These are phyloP conservation scores for Cryptocephalus moraei DNA, from an alignment of 2,888 invertebrate genomes.

Conservation along the genomic window DNA sequence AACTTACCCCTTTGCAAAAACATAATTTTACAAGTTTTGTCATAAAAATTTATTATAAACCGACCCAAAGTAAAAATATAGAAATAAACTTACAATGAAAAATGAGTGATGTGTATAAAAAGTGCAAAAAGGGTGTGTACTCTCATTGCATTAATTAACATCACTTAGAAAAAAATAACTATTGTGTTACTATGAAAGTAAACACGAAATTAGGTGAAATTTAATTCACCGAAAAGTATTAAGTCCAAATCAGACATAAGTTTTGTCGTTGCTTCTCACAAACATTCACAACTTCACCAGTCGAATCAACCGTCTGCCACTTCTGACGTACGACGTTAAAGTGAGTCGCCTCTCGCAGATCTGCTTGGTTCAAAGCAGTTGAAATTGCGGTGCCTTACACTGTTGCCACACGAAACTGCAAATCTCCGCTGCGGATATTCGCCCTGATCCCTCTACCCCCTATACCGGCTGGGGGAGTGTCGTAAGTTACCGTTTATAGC, in stretches of 20 bases:
- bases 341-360: neutral
- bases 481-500: too few species aligned
- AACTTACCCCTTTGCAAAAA: too few species aligned
- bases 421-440: neutral
- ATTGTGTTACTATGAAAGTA: constrained; percentile 10
- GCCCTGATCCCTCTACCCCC: neutral
- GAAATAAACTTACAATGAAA: constrained; percentile 40
- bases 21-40: too few species aligned
- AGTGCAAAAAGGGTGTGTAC: constrained; percentile 24
- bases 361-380: neutral
- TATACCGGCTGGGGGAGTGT: neutral
- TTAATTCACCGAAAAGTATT: constrained; percentile 16
- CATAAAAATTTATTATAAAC: too few species aligned
- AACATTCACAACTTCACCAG: constrained; percentile 9
- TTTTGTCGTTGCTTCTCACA: constrained; percentile 11
- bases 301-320: neutral
- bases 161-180: constrained; percentile 10
- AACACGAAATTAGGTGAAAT: constrained; percentile 17
- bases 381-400: neutral
- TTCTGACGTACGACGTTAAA: neutral
- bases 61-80: too few species aligned
- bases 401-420: neutral
- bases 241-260: constrained; percentile 15
- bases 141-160: constrained; percentile 18
- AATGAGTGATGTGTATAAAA: constrained; percentile 37